A percentile compares a stretch with the other conserved stretches of the same genome.
Conservation (phyloP, 2,113 vertebrate genomes). For the Protobothrops mucrosquamatus region DNA sequence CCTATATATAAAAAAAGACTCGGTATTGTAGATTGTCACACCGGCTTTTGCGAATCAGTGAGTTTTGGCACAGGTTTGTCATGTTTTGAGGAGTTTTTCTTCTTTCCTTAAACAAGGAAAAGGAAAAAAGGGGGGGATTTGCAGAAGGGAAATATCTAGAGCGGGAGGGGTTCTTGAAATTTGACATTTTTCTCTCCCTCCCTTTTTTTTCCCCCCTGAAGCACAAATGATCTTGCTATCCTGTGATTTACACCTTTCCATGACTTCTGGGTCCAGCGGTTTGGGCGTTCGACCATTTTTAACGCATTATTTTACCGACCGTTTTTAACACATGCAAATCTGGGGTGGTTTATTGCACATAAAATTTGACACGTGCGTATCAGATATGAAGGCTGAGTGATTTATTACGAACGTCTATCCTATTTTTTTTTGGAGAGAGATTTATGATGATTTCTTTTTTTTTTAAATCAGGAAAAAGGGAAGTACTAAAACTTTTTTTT, state of each 20-base stretch:
- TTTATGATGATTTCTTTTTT: no score
- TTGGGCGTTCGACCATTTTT: background rate
- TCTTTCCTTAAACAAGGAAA: background rate
- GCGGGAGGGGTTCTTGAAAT: background rate
- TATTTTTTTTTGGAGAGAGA: background rate
- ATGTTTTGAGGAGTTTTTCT: background rate
- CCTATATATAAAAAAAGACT: background rate
- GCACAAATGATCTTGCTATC: background rate
- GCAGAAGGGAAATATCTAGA: background rate
- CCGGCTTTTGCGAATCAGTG: background rate
- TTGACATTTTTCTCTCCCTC: background rate
- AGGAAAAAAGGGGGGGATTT: background rate
- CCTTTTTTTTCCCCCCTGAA: no score
- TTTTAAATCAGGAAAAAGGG: background rate
- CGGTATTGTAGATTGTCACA: background rate
- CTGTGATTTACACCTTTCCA: background rate
- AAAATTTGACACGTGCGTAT: background rate
- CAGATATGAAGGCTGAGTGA: background rate
- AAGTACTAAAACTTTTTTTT: background rate
- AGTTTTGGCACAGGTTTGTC: background rate
- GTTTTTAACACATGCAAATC: background rate
- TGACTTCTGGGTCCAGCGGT: background rate
- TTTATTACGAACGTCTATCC: background rate
- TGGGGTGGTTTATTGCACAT: background rate
- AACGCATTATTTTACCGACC: background rate